Percentiles rank a stretch among this genome's conserved stretches.
These are phyloP conservation scores for Leptinotarsa haldemani DNA, from an alignment of 2,888 invertebrate species.

Conservation along the genomic window DNA sequence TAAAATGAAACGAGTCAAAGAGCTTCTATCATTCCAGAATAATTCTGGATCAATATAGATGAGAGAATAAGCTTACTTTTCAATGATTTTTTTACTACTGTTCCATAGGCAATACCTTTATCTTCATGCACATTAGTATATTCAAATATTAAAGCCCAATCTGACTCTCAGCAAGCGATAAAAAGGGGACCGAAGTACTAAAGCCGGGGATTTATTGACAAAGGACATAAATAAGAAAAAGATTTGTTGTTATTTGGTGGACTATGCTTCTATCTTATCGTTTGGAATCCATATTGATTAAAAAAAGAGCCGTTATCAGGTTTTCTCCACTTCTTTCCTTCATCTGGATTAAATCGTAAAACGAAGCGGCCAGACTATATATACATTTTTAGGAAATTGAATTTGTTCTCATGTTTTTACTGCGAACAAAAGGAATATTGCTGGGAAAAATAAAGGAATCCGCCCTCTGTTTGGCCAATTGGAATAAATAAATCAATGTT, in stretches of 20 bases:
- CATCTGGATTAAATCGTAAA: conserved; percentile 52
- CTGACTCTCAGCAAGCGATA: conserved; percentile 33
- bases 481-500: conserved; percentile 27
- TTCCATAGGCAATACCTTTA: not conserved
- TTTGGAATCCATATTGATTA: conserved; percentile 50
- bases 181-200: conserved; percentile 38
- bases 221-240: conserved; percentile 45
- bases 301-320: conserved; percentile 48
- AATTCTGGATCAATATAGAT: not conserved
- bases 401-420: conserved; percentile 39
- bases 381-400: conserved; percentile 33
- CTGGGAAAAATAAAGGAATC: conserved; percentile 9
- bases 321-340: conserved; percentile 47
- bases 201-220: conserved; percentile 41
- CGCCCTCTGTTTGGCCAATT: conserved; percentile 17
- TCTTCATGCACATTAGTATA: conserved; percentile 20
- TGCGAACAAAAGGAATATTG: conserved; percentile 18
- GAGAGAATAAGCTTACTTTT: not conserved
- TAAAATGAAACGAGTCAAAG: no score
- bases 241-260: conserved; percentile 49
- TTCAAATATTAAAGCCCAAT: conserved; percentile 26
- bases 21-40: no score
- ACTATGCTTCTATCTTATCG: conserved; percentile 41
- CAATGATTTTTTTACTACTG: not conserved
- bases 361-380: conserved; percentile 14